These are phyloP conservation scores for Papilio demoleus DNA, from an alignment of 2,888 invertebrate species.

Conservation along the genomic window DNA sequence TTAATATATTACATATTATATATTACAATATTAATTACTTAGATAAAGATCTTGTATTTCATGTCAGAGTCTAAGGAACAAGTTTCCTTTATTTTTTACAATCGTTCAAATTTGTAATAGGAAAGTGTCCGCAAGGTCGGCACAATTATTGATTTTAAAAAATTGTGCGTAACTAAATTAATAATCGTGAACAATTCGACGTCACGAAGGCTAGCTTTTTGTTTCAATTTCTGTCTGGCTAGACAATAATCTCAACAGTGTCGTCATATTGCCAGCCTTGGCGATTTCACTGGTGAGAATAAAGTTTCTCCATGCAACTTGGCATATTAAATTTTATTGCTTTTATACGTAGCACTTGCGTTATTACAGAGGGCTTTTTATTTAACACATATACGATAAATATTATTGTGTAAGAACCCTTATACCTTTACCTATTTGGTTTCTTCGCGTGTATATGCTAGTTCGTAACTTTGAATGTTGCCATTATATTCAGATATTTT, in stretches of 20 bases:
- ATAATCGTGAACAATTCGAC: constrained; percentile 17
- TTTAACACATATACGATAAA: neutral
- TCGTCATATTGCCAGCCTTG: constrained; percentile 58
- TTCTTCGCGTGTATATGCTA: neutral
- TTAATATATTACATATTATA: too few relatives aligned
- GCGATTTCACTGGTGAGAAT: constrained; percentile 51
- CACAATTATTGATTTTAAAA: constrained; percentile 31
- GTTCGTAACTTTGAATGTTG: neutral
- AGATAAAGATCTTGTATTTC: too few relatives aligned
- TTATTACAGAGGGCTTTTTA: neutral
- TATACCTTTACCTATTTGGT: neutral
- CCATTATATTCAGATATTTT: too few relatives aligned
- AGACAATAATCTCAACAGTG: constrained; percentile 51
- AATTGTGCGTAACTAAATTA: constrained; percentile 24
- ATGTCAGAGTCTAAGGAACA: neutral
- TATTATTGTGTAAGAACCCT: neutral
- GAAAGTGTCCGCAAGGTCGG: constrained; percentile 10
- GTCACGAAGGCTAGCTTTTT: constrained; percentile 51
- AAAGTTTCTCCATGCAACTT: constrained; percentile 48
- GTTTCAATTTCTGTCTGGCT: constrained; percentile 52
- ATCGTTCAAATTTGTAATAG: neutral
- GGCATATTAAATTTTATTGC: constrained; percentile 19
- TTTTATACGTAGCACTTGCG: neutral
- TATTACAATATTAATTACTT: too few relatives aligned
- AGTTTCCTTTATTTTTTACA: neutral